phyloP scores from a whole-genome alignment of 2,113 vertebrate species.

The Saccopteryx leptura region DNA sequence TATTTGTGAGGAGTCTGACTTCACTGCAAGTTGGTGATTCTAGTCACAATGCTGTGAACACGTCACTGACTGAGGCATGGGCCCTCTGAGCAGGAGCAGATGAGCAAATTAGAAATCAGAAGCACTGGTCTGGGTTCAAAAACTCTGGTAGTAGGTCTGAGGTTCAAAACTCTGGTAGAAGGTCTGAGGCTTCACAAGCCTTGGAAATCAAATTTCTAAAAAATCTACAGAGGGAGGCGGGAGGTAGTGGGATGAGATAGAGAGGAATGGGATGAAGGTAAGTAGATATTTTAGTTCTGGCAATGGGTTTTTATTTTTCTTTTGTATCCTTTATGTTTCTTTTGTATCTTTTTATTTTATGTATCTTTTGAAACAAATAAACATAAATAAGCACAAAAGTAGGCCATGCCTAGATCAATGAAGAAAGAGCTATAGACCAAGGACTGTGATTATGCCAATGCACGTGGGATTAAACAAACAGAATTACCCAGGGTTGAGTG shows the following conservation, averaged over 20 bases:
- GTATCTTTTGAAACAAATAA: slow-evolving; percentile 53
- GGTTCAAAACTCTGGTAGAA: not conserved
- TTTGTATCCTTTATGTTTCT: not conserved
- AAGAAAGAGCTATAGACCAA: slow-evolving; percentile 13
- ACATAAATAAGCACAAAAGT: slow-evolving; percentile 10
- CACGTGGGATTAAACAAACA: not conserved
- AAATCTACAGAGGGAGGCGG: not conserved
- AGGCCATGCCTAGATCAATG: not conserved
- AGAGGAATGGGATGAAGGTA: not conserved
- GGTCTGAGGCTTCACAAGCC: not conserved
- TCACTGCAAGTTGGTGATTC: not conserved
- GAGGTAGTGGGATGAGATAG: not conserved
- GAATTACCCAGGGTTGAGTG: not conserved
- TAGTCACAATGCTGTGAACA: not conserved
- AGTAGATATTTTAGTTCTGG: not conserved
- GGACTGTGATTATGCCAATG: not conserved
- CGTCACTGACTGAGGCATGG: not conserved
- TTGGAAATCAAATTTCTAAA: not conserved
- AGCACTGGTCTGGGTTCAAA: not conserved
- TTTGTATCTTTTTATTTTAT: not conserved
- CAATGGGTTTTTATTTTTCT: not conserved
- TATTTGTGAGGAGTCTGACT: not conserved
- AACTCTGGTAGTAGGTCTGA: not conserved
- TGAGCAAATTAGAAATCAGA: not conserved
- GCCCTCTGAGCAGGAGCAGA: not conserved